Evolutionary conservation across 2,113 vertebrate species (phyloP), one percentile per base, ranked within the genome.

Genomic region (Todiramphus chloris): DNA sequence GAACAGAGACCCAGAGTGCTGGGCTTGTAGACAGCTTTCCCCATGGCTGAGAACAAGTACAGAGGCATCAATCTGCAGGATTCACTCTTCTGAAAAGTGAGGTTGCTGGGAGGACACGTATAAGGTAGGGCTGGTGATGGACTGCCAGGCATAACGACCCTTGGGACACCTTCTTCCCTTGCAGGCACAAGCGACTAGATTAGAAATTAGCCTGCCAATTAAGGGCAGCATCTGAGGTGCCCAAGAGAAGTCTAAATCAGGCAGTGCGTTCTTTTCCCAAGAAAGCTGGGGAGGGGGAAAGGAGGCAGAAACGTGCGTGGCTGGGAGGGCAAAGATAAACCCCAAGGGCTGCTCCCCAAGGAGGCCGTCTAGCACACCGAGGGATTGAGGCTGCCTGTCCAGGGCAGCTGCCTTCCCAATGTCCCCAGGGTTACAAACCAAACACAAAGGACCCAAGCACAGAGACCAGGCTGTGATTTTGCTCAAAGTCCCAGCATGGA

Each of bases 171-270:
- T 55, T 31, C 44, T 72, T 55, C 35, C 35, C 83, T 48, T 80
- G 58, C 93, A 91, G 95, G 72, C 46, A 62, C 35, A 58, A 93
- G 48, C 10, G 41, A 89, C 63, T 82, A 94, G 78, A 93, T 94
- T 93, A 96, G 78, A 96, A 93, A 96, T 91, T 79, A 94, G 77
- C 64, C 64, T 87, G 55, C 84, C 90, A 94, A 92, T 93, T 96
- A 91, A 90, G 83, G 85, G 82, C 94, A 95, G 82, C 87, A 96
- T 79, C 91, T 86, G 64, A 64, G 64, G 83, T 70, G 62, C 88
- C 50, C 81, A 87, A 72, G 68, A 88, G 55, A 74, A 92, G 24
- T 51, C 93, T 96, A 95, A 94, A 96, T 91, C 73, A 64, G 84
- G 94, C 66, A 91, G n/a, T 2, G 1, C 43, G 68, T 95, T 75